Evolutionary conservation across 2,888 invertebrate species (phyloP).

Genomic region (Xestobium rufovillosum): DNA sequence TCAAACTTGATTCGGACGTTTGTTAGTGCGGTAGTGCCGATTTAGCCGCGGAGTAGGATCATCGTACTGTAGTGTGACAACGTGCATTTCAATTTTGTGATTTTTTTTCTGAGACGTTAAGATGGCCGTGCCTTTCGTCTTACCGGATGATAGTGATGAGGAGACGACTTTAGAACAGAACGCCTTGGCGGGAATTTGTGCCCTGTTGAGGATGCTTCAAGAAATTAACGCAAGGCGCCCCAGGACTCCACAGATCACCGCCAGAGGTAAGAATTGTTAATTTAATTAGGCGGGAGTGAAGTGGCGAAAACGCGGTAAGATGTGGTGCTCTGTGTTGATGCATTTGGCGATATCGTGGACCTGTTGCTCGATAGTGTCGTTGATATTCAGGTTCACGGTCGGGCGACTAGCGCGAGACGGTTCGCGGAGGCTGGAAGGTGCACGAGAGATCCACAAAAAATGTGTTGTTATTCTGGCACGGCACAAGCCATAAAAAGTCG

Average conservation of each 20-base stretch:
- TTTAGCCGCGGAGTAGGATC: too few species aligned
- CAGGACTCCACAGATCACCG: background rate
- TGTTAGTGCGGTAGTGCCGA: conserved; percentile 13
- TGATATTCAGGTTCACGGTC: conserved; percentile 32
- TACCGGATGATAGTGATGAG: conserved; percentile 36
- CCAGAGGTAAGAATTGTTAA: background rate
- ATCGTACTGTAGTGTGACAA: too few species aligned
- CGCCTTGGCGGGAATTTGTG: conserved; percentile 11
- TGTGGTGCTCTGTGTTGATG: conserved; percentile 17
- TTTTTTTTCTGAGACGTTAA: conserved; percentile 15
- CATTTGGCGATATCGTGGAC: conserved; percentile 26
- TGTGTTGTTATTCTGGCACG: too few species aligned
- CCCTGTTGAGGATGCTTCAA: too few species aligned
- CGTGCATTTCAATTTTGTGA: too few species aligned
- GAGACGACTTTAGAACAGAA: conserved; percentile 6
- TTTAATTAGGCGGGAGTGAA: background rate
- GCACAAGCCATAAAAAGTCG: too few species aligned
- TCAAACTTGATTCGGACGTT: conserved; percentile 13
- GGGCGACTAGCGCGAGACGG: conserved; percentile 28
- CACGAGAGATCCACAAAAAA: too few species aligned
- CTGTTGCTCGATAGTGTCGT: conserved; percentile 34
- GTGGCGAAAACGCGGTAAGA: background rate
- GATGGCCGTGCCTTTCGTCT: conserved; percentile 41
- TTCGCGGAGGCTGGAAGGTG: conserved; percentile 8
- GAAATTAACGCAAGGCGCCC: too few species aligned